A percentile compares a stretch with the other conserved stretches of the same genome.
Evolutionary conservation across 2,797 vertebrate genomes (phyloP).

Genomic region (Poecilia picta): DNA sequence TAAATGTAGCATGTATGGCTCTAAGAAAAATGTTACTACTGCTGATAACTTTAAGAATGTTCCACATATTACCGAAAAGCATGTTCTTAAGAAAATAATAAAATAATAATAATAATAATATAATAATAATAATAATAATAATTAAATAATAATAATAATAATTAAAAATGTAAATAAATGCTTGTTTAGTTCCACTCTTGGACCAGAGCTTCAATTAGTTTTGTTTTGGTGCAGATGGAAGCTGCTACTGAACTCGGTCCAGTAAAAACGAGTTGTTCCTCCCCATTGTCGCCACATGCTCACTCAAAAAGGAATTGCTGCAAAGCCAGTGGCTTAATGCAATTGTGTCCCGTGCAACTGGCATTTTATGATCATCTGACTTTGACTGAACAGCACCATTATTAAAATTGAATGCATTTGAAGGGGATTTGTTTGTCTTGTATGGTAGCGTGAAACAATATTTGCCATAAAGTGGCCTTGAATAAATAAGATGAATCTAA

Average conservation of each 20-base stretch:
- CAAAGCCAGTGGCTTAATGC: neutral
- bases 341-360: neutral
- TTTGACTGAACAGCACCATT: neutral
- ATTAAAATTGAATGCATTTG: neutral
- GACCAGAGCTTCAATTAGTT: neutral
- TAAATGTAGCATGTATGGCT: constrained; percentile 56
- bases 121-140: no score
- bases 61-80: constrained; percentile 44
- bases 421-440: neutral
- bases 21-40: constrained; percentile 69
- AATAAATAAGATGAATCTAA: neutral
- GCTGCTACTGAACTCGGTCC: neutral
- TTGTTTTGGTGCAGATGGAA: neutral
- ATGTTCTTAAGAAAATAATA: constrained; percentile 8
- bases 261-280: neutral
- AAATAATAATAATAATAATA: no score
- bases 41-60: constrained; percentile 74
- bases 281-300: neutral
- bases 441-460: neutral
- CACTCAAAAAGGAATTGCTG: neutral
- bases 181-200: neutral
- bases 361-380: neutral
- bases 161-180: constrained; percentile 11
- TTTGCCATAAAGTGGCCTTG: neutral
- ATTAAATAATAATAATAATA: neutral